Percentiles rank a stretch among this genome's conserved stretches.
These are phyloP conservation scores for Drosophila equinoxialis DNA, from an alignment of 1,140 invertebrate genomes.

Conservation along the genomic window DNA sequence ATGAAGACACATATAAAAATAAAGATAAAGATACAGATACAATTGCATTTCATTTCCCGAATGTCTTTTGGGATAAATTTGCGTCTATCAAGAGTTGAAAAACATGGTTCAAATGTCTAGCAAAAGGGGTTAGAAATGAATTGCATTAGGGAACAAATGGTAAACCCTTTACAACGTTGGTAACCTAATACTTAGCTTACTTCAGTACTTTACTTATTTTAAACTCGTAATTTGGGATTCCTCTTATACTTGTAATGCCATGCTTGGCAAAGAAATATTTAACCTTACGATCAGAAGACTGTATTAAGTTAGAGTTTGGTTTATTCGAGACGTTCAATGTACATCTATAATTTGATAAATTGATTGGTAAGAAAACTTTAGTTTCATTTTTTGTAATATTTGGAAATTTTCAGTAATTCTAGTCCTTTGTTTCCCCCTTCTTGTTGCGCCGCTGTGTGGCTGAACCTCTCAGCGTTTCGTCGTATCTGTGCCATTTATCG, in stretches of 20 bases:
- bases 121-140: neutral
- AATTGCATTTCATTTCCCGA: conserved; percentile 9
- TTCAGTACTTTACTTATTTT: no score
- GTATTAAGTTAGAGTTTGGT: no score
- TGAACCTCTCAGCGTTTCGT: conserved; percentile 23
- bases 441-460: neutral
- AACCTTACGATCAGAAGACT: no score
- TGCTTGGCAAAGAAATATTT: no score
- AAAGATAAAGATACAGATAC: conserved; percentile 3
- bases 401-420: no score
- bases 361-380: no score
- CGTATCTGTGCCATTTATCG: conserved; percentile 54
- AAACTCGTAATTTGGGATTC: no score
- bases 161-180: neutral
- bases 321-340: no score
- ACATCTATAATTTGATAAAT: no score
- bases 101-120: neutral
- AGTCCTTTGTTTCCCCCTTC: neutral
- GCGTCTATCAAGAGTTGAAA: neutral
- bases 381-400: no score
- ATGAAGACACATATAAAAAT: neutral
- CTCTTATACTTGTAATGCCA: no score
- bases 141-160: neutral
- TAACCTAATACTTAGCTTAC: no score
- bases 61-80: conserved; percentile 6